A percentile compares a stretch with the other conserved stretches of the same genome.
Evolutionary conservation across 2,888 invertebrate species (phyloP).

Genomic region (Schrankia costaestrigalis): DNA sequence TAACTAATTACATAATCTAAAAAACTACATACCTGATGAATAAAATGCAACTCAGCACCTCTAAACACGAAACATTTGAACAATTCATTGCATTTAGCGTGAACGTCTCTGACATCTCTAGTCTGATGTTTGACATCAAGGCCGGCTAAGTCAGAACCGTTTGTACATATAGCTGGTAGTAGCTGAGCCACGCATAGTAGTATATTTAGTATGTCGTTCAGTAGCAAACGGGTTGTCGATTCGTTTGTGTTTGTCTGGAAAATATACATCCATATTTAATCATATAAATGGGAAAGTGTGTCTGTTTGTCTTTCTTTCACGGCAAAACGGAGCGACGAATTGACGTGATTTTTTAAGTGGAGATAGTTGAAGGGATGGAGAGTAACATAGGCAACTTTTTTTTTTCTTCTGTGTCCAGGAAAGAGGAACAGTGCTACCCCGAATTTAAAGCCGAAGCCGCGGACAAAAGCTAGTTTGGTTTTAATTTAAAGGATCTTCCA

Average conservation of each 20-base stretch:
- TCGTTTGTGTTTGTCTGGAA: conserved; percentile 83
- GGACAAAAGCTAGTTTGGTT: no score
- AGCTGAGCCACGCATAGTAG: conserved; percentile 88
- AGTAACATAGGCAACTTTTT: no score
- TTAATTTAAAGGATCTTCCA: no score
- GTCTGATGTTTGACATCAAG: conserved; percentile 79
- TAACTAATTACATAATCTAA: neutral
- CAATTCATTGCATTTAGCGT: conserved; percentile 90
- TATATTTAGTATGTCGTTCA: conserved; percentile 88
- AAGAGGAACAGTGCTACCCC: no score
- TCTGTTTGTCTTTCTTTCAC: no score
- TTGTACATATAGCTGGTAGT: conserved; percentile 84
- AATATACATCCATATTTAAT: neutral
- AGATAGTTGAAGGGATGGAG: no score
- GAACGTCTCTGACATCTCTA: conserved; percentile 88
- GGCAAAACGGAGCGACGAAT: no score
- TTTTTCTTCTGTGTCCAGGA: no score
- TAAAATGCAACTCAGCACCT: conserved; percentile 86
- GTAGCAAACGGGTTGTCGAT: conserved; percentile 75
- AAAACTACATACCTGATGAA: conserved; percentile 89
- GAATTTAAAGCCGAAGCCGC: no score
- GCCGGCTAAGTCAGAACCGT: conserved; percentile 82
- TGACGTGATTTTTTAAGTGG: no score
- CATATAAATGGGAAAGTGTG: no score
- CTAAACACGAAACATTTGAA: conserved; percentile 87